Percentiles rank a stretch among this genome's conserved stretches.
Evolutionary conservation across 2,113 vertebrate genomes (phyloP).

Genomic region (Mesembrinibis cayennensis): DNA sequence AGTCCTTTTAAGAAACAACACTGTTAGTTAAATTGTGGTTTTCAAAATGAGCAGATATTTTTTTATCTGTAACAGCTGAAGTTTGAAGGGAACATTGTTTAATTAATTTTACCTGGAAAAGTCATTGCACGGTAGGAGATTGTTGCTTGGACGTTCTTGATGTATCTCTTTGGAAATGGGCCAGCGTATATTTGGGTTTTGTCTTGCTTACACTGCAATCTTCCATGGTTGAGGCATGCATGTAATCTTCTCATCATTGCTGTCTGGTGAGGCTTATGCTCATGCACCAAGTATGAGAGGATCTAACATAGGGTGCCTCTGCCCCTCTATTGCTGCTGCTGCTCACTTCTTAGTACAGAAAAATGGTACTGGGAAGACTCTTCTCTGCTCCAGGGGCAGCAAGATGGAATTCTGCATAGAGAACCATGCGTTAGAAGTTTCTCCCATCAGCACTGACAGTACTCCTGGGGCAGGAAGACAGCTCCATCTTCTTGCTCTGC

Average conservation of each 20-base stretch:
- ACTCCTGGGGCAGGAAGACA: not conserved
- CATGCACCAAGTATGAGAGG: not conserved
- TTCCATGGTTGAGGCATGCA: not conserved
- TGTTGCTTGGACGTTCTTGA: not conserved
- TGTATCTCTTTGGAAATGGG: not conserved
- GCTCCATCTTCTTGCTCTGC: not conserved
- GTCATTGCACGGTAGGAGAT: not conserved
- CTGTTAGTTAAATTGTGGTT: not conserved
- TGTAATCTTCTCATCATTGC: not conserved
- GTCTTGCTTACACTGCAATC: not conserved
- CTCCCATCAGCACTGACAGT: not conserved
- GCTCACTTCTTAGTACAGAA: not conserved
- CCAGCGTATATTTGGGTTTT: not conserved
- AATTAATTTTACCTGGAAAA: not conserved
- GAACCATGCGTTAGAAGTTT: rapidly evolving
- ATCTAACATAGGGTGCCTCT: not conserved
- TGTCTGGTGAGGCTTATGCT: not conserved
- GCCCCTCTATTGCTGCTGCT: not conserved
- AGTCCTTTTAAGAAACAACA: not conserved
- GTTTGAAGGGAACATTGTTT: not conserved
- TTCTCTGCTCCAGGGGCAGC: not conserved
- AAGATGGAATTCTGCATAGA: not conserved
- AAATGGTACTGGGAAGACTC: not conserved
- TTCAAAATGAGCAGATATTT: not conserved
- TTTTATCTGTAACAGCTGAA: not conserved